Conservation (phyloP, 2,113 vertebrate genomes). For the Trachemys scripta region DNA sequence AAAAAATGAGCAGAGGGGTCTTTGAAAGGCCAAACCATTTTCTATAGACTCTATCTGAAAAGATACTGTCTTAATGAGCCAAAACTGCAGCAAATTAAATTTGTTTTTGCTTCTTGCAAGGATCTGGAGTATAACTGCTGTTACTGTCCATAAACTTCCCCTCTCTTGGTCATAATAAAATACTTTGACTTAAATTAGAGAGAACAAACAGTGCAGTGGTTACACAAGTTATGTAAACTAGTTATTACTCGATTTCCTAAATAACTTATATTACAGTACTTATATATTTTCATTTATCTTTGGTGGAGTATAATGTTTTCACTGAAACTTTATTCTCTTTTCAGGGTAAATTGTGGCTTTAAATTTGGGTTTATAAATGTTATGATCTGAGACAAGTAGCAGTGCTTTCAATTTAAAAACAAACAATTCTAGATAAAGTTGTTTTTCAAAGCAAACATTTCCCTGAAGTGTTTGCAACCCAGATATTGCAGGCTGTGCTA, state of each 20-base stretch:
- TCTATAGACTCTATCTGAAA: not conserved
- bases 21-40: not conserved
- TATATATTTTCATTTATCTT: constrained; percentile 29
- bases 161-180: constrained; percentile 17
- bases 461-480: not conserved
- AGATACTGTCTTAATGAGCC: not conserved
- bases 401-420: not conserved
- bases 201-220: constrained; percentile 24
- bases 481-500: not conserved
- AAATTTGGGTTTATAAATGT: not conserved
- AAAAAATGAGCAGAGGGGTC: not conserved
- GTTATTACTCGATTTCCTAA: constrained; percentile 55
- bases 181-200: not conserved
- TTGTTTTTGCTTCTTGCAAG: not conserved
- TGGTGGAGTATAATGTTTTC: constrained; percentile 46
- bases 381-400: not conserved
- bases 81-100: not conserved
- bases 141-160: constrained; percentile 22
- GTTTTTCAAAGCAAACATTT: not conserved
- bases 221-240: not conserved
- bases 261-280: constrained; percentile 21
- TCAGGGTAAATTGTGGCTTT: constrained; percentile 9
- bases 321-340: not conserved
- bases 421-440: not conserved
- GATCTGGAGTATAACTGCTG: not conserved